Conservation (phyloP, 2,888 invertebrate species). For the Eilema caniola region DNA sequence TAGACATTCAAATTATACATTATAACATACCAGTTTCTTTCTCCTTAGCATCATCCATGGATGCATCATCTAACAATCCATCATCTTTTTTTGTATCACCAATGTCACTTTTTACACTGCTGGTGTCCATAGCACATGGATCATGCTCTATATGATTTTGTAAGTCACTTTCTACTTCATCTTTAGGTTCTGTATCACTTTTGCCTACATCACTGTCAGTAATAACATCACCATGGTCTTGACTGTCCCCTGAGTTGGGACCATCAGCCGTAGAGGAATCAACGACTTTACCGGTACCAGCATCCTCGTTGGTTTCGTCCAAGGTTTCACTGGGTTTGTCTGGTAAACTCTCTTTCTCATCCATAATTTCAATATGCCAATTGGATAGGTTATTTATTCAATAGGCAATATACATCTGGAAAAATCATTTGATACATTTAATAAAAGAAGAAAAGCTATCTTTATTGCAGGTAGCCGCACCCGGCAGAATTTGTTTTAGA, state of each 20-base stretch:
- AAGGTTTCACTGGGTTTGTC: constrained; percentile 59
- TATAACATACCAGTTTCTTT: constrained; percentile 50
- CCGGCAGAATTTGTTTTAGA: constrained; percentile 74
- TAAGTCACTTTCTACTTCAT: constrained; percentile 55
- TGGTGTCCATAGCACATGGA: constrained; percentile 59
- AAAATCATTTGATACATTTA: constrained; percentile 35
- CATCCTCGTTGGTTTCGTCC: constrained; percentile 40
- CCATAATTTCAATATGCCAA: constrained; percentile 71
- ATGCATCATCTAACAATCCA: constrained; percentile 27
- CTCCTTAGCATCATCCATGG: constrained; percentile 50
- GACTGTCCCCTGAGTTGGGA: constrained; percentile 37
- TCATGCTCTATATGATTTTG: constrained; percentile 75
- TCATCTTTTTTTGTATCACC: constrained; percentile 44
- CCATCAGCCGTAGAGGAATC: background rate
- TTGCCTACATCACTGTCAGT: constrained; percentile 43
- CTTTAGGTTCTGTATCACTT: constrained; percentile 40
- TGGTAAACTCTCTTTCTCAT: constrained; percentile 69
- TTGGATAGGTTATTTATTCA: constrained; percentile 58
- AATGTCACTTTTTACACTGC: constrained; percentile 56
- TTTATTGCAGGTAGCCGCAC: constrained; percentile 50
- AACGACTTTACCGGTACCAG: background rate
- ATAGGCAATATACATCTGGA: constrained; percentile 68
- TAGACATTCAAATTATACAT: no score
- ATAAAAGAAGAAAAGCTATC: background rate
- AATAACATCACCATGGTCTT: constrained; percentile 38